Evolutionary conservation across 1,140 invertebrate species (phyloP).

Genomic region (Calosoma granatense): DNA sequence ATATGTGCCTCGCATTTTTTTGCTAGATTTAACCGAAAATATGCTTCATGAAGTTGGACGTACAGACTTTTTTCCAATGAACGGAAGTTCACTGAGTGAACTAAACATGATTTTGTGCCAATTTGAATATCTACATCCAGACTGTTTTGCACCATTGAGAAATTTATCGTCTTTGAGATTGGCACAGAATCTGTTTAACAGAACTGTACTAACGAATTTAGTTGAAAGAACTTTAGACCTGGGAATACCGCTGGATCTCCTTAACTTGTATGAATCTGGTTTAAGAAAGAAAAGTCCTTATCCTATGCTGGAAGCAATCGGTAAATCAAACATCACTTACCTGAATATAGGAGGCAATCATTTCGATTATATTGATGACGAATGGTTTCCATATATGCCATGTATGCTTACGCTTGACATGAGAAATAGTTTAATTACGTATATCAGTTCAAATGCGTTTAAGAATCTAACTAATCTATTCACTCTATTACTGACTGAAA

Average conservation of each 20-base stretch:
- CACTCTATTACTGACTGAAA: constrained; percentile 36
- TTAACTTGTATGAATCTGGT: constrained; percentile 40
- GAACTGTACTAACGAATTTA: constrained; percentile 32
- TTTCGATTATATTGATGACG: constrained; percentile 38
- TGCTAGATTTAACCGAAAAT: constrained; percentile 24
- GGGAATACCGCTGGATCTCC: constrained; percentile 32
- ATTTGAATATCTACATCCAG: constrained; percentile 38
- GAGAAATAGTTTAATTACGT: constrained; percentile 31
- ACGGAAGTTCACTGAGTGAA: constrained; percentile 21
- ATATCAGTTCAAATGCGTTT: constrained; percentile 29
- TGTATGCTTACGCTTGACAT: constrained; percentile 40
- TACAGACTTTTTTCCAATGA: constrained; percentile 22
- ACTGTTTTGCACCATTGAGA: constrained; percentile 35
- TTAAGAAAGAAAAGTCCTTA: constrained; percentile 37
- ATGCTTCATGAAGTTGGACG: constrained; percentile 18
- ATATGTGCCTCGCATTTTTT: constrained; percentile 19
- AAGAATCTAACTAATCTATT: constrained; percentile 37
- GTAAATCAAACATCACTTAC: constrained; percentile 36
- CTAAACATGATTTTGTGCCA: constrained; percentile 40
- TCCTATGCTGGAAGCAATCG: constrained; percentile 36
- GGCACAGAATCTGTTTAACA: constrained; percentile 38
- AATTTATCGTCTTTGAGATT: constrained; percentile 37
- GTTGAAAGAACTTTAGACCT: constrained; percentile 29
- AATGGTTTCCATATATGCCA: constrained; percentile 41
- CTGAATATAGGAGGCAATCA: constrained; percentile 41